Percentiles rank a stretch among this genome's conserved stretches.
phyloP scores from a whole-genome alignment of 2,888 invertebrate genomes.

The Carpatolechia fugitivella region DNA sequence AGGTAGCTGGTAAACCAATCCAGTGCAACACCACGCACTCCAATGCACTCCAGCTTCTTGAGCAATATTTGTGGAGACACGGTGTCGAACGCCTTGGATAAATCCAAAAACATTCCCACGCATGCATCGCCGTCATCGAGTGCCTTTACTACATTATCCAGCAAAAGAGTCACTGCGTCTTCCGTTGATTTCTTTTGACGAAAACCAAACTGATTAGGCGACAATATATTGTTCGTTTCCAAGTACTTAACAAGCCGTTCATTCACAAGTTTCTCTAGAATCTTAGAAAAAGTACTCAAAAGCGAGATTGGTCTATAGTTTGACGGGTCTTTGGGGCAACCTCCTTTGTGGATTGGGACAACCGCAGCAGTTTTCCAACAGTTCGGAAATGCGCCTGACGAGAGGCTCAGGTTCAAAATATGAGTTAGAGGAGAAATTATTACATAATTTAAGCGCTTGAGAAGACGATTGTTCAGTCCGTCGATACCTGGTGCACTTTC shows the following conservation, averaged over 20 bases:
- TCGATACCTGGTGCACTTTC: neutral
- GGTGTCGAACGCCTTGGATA: neutral
- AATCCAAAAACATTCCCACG: neutral
- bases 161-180: neutral
- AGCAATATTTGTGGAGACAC: neutral
- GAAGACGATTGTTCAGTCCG: neutral
- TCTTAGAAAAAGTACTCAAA: neutral
- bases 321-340: neutral
- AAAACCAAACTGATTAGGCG: neutral
- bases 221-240: neutral
- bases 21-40: neutral
- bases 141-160: neutral
- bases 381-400: neutral
- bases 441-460: neutral
- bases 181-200: neutral
- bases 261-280: neutral
- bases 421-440: neutral
- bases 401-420: neutral
- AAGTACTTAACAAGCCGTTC: neutral
- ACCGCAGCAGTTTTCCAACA: neutral
- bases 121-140: neutral
- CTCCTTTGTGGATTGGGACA: neutral
- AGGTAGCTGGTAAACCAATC: neutral
- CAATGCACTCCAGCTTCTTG: neutral
- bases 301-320: neutral